Percentiles rank a stretch among this genome's conserved stretches.
These are phyloP conservation scores for Aleiodes leptofemur DNA, from an alignment of 2,888 invertebrate genomes.

Conservation along the genomic window DNA sequence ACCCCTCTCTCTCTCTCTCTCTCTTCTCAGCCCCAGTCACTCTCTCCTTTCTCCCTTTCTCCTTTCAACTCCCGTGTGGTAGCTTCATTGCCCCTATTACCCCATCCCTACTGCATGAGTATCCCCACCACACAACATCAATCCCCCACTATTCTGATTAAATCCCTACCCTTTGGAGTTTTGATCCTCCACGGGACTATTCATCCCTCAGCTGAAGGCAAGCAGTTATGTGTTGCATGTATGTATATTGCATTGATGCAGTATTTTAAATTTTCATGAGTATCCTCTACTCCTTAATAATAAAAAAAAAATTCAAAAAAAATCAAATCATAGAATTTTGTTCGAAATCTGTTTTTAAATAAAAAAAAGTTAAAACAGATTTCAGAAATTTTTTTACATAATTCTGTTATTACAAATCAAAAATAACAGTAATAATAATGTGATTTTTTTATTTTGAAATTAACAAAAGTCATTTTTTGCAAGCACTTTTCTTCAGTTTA, in stretches of 20 bases:
- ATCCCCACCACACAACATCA: slow-evolving; percentile 2
- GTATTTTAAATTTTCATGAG: slow-evolving; percentile 11
- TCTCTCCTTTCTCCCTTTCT: slow-evolving; percentile 20
- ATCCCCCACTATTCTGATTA: slow-evolving; percentile 4
- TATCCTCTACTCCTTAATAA: too few relatives aligned
- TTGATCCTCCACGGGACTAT: slow-evolving; percentile 51
- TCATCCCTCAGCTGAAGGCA: slow-evolving; percentile 60
- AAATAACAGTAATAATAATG: too few relatives aligned
- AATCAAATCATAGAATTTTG: too few relatives aligned
- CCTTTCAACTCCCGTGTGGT: background rate
- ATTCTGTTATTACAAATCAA: too few relatives aligned
- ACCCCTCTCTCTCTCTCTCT: slow-evolving; percentile 43
- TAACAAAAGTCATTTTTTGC: too few relatives aligned
- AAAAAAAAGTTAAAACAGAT: too few relatives aligned
- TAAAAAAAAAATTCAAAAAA: too few relatives aligned
- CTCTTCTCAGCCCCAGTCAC: slow-evolving; percentile 7
- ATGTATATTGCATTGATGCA: slow-evolving; percentile 3
- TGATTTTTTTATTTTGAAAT: too few relatives aligned
- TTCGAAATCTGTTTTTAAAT: too few relatives aligned
- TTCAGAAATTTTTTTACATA: too few relatives aligned
- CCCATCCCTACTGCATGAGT: slow-evolving; percentile 40
- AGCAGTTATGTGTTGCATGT: slow-evolving; percentile 59
- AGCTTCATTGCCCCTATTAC: slow-evolving; percentile 39
- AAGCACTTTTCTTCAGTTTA: too few relatives aligned
- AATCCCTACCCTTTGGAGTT: slow-evolving; percentile 5